These are phyloP conservation scores for Anguilla marmorata DNA, from an alignment of 2,797 vertebrate genomes.

Conservation along the genomic window DNA sequence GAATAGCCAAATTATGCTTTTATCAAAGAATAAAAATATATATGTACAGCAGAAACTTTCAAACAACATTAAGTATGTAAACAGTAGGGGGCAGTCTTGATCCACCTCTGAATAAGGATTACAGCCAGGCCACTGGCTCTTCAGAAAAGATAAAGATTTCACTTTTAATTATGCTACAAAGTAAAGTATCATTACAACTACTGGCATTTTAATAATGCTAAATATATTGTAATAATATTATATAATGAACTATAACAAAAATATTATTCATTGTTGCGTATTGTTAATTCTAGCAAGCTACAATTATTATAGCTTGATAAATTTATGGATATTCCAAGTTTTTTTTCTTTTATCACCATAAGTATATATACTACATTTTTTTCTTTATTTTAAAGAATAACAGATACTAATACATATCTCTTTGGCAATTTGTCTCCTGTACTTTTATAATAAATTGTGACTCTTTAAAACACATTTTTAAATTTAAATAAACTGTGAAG, in stretches of 20 bases:
- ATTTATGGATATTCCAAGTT: too few species aligned
- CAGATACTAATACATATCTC: neutral
- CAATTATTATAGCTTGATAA: neutral
- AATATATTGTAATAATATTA: neutral
- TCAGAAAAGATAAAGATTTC: neutral
- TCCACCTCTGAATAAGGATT: slow-evolving; percentile 43
- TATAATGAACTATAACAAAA: neutral
- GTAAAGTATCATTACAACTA: neutral
- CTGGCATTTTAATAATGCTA: neutral
- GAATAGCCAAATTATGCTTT: neutral
- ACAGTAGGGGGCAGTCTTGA: slow-evolving; percentile 79
- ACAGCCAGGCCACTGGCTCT: neutral
- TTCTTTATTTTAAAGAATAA: neutral
- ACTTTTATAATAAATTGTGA: neutral
- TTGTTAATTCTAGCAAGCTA: neutral
- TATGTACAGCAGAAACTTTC: neutral
- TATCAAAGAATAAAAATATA: neutral
- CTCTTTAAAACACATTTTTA: neutral
- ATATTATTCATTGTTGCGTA: neutral
- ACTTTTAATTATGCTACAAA: neutral
- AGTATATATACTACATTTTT: too few species aligned
- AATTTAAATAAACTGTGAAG: neutral
- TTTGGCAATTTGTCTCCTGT: neutral
- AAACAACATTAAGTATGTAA: slow-evolving; percentile 41
- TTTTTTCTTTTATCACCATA: too few species aligned